phyloP scores from a whole-genome alignment of 92 coral and sea anemone species.

The Epizoanthus stellaris region DNA sequence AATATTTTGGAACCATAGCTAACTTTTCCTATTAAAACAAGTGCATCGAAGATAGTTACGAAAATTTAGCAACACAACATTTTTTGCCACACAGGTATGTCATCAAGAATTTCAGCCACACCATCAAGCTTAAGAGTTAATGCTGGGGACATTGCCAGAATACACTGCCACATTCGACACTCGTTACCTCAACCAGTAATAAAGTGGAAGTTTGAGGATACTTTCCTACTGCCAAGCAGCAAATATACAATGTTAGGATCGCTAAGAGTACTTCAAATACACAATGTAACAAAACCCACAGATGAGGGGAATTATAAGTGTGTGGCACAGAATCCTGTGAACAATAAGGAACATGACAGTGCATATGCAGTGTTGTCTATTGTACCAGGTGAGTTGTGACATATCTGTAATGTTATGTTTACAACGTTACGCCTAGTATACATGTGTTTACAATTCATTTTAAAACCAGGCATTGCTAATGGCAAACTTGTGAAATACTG shows the following conservation, averaged over 20 bases:
- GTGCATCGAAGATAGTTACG: not conserved
- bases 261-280: conserved; percentile 75
- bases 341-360: conserved; percentile 54
- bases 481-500: no score
- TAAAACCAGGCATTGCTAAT: no score
- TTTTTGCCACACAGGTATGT: conserved; percentile 64
- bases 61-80: not conserved
- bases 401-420: no score
- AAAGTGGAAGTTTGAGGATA: conserved; percentile 63
- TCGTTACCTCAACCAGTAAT: conserved; percentile 68
- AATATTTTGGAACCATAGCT: not conserved
- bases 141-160: conserved; percentile 79
- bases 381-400: conserved; percentile 29
- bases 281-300: conserved; percentile 47
- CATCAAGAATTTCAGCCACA: conserved; percentile 69
- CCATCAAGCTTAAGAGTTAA: conserved; percentile 58
- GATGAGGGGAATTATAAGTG: conserved; percentile 76
- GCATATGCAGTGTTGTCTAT: conserved; percentile 11
- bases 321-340: conserved; percentile 60
- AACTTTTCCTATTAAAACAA: not conserved
- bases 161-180: conserved; percentile 73
- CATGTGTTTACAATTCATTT: no score
- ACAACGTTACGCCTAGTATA: no score
- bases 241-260: conserved; percentile 61
- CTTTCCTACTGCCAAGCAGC: conserved; percentile 44